Evolutionary conservation across 37 sponge, comb jelly and placozoan genomes (phyloP).

Genomic region (Halichondria panicea): DNA sequence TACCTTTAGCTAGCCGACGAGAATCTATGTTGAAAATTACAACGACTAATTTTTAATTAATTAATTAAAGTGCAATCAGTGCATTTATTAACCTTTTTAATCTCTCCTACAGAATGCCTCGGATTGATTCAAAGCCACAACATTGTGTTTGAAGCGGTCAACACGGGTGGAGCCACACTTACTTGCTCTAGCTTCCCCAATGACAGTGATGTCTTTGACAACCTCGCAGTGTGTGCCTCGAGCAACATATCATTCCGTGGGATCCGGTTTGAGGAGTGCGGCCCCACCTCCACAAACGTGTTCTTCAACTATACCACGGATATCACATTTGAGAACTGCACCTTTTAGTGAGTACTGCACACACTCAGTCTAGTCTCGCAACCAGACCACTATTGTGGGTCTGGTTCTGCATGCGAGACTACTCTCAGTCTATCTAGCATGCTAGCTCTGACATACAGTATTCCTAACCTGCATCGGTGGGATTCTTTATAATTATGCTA

Average conservation of each 20-base stretch:
- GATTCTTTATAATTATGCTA: too few species aligned
- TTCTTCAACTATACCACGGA: constrained; percentile 24
- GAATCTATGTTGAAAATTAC: not conserved
- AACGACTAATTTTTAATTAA: not conserved
- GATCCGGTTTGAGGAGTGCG: constrained; percentile 62
- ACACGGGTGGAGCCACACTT: constrained; percentile 26
- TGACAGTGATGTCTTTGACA: constrained; percentile 17
- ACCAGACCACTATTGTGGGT: not conserved
- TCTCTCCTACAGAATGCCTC: constrained; percentile 18
- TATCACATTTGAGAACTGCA: constrained; percentile 41
- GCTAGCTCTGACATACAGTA: too few species aligned
- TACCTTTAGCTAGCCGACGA: not conserved
- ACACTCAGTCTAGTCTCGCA: not conserved
- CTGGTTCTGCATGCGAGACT: too few species aligned
- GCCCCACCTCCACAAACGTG: constrained; percentile 53
- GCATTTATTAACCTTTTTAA: not conserved
- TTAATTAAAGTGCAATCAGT: not conserved
- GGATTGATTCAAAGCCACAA: constrained; percentile 12
- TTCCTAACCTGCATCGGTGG: too few species aligned
- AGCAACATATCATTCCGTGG: constrained; percentile 26
- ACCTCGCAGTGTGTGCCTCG: constrained; percentile 26
- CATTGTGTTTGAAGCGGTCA: constrained; percentile 29
- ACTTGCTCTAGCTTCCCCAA: constrained; percentile 38
- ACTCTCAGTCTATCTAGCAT: too few species aligned
- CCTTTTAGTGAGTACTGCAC: constrained; percentile 55